phyloP scores from a whole-genome alignment of 2,888 invertebrate species.

The Lasioglossum zephyrum region DNA sequence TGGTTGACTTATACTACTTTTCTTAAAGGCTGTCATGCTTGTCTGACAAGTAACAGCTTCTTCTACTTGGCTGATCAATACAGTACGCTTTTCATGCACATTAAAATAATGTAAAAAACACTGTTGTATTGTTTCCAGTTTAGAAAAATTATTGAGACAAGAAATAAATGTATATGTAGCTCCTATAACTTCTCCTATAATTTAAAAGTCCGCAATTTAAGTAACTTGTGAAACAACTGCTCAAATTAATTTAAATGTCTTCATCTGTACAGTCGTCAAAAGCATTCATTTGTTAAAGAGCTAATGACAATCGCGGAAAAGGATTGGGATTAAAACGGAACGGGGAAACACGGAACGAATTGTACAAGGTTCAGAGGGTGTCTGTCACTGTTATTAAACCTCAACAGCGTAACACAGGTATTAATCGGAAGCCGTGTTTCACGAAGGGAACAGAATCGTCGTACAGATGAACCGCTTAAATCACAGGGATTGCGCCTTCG shows the following conservation, averaged over 20 bases:
- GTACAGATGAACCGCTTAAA: conserved; percentile 16
- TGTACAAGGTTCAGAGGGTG: neutral
- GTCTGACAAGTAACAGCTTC: neutral
- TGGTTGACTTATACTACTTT: neutral
- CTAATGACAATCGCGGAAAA: neutral
- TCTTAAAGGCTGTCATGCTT: no score
- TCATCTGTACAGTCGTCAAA: neutral
- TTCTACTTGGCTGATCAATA: neutral
- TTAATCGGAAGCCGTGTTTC: conserved; percentile 20
- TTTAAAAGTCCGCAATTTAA: neutral
- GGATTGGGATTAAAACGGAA: neutral
- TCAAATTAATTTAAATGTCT: neutral
- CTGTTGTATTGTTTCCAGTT: no score
- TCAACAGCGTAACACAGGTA: conserved; percentile 7
- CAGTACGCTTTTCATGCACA: no score
- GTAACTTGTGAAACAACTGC: neutral
- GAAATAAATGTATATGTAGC: no score
- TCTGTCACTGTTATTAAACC: neutral
- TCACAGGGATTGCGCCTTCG: conserved; percentile 27
- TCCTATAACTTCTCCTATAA: no score
- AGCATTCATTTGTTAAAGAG: neutral
- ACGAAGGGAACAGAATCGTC: neutral
- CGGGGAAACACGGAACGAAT: neutral
- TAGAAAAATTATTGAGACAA: no score
- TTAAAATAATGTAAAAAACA: no score